Evolutionary conservation across 2,888 invertebrate species (phyloP), one percentile per base, ranked within the genome.

Genomic region (Argyra leucocephala): DNA sequence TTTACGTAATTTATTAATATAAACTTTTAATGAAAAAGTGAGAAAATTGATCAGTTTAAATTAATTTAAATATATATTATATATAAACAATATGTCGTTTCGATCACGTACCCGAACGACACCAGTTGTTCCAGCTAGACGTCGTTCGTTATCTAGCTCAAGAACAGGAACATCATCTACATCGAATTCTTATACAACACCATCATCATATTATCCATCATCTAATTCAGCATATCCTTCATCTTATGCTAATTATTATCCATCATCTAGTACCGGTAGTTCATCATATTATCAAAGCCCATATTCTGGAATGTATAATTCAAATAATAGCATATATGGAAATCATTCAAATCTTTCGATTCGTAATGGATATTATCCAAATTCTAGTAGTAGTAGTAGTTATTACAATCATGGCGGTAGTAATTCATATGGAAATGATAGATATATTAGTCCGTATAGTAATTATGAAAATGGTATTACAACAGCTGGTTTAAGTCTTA

Each of bases 91-190:
- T 64, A 80, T 80, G 80, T 80, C 80, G 64, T 80, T 80, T 73
- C 80, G 80, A 64, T 78, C 80, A 68, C 76, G 78, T 67, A 69
- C 80, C 70, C 78, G 73, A 76, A 76, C 72, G n/a, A 73, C 71
- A 68, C 72, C 75, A 48, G 81, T 70, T 68, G 79, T 81, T 74
- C 80, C n/a, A 76, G 80, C 75, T 72, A 83, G 72, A 62, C 74
- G 78, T 76, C 84, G 71, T 77, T 85, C 74, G 74, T 80, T 74
- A 66, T 85, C 76, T 76, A 84, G 83, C 65, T 81, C 83, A 0
- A 81, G 83, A 1, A 75, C 81, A 61, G 73, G 69, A 63, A 73
- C 69, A 63, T 66, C 69, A 65, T 72, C 66, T 66, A 68, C 66
- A 62, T 66, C 66, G 73, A 68, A 65, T 67, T 74, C 66, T 66